phyloP scores from a whole-genome alignment of 2,113 vertebrate genomes.

The Tautogolabrus adspersus region DNA sequence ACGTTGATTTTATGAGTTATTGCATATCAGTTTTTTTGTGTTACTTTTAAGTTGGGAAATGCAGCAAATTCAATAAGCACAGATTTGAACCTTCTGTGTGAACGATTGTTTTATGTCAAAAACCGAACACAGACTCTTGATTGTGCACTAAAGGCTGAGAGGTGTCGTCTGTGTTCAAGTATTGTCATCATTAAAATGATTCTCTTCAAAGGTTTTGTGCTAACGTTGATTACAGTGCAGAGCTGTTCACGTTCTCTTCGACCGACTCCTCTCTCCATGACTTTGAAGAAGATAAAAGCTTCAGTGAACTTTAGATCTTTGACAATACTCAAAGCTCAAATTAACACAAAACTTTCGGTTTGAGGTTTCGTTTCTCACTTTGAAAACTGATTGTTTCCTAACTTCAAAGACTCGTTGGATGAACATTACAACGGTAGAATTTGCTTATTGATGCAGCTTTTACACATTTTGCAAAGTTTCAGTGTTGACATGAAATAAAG shows the following conservation, averaged over 20 bases:
- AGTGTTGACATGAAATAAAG: conserved; percentile 5
- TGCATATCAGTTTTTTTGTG: neutral
- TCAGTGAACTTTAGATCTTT: neutral
- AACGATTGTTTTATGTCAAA: neutral
- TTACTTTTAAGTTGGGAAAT: too few species aligned
- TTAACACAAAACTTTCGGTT: too few species aligned
- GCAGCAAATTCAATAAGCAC: too few species aligned
- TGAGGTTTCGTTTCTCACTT: too few species aligned
- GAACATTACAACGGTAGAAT: neutral
- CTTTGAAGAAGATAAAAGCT: too few species aligned
- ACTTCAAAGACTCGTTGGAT: neutral
- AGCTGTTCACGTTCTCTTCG: too few species aligned
- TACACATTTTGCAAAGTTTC: neutral
- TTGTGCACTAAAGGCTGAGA: neutral
- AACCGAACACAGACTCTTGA: neutral
- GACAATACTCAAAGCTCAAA: neutral
- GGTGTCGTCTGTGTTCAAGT: neutral
- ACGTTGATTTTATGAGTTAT: neutral
- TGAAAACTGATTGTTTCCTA: too few species aligned
- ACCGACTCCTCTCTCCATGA: too few species aligned
- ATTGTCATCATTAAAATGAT: neutral
- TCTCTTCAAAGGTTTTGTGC: neutral
- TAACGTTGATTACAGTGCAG: neutral
- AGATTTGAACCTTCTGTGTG: neutral
- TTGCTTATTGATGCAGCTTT: neutral